Conservation (phyloP, 2,113 vertebrate species). For the Bucco capensis region DNA sequence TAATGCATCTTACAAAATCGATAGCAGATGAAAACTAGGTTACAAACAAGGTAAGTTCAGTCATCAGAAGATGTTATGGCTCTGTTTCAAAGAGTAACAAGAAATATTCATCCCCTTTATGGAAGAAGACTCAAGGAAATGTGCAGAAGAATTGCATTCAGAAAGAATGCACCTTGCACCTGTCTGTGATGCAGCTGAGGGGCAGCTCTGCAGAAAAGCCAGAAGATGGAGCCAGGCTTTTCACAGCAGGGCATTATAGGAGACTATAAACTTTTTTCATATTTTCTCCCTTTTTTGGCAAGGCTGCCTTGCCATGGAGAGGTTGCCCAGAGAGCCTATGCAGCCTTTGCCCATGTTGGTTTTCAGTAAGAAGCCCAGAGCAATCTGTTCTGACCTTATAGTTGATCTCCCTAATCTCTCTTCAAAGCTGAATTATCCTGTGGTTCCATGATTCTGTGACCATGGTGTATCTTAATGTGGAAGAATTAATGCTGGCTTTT, state of each 20-base stretch:
- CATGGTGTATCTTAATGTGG: not conserved
- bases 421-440: not conserved
- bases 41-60: not conserved
- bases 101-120: not conserved
- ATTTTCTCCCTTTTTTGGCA: not conserved
- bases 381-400: not conserved
- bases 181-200: accelerated
- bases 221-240: not conserved
- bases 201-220: not conserved
- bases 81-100: not conserved
- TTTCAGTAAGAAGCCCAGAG: not conserved
- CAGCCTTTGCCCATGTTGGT: not conserved
- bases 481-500: not conserved
- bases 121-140: not conserved
- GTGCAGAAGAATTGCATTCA: not conserved
- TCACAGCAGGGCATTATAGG: not conserved
- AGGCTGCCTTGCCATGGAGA: not conserved
- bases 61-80: not conserved
- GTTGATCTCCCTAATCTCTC: not conserved
- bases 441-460: not conserved
- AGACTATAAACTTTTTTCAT: not conserved
- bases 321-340: not conserved
- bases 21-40: not conserved
- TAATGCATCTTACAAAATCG: not conserved
- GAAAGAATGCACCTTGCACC: not conserved